These are phyloP conservation scores for Cryptomyrus ogoouensis DNA, from an alignment of 2,113 vertebrate genomes.

Conservation along the genomic window DNA sequence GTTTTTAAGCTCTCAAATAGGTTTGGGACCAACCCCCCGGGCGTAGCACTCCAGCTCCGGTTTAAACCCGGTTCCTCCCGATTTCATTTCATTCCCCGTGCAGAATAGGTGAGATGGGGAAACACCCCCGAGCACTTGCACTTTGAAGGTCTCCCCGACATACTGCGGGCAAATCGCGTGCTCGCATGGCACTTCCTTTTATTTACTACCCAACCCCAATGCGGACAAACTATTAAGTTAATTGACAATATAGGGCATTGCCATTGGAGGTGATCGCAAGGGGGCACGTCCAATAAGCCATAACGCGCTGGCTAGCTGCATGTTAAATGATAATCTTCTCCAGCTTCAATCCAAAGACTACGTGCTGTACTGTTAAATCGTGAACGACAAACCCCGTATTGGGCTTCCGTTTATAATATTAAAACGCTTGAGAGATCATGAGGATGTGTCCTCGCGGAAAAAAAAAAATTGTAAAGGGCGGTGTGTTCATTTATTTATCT, in stretches of 20 bases:
- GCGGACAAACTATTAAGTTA: not conserved
- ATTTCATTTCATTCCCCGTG: not conserved
- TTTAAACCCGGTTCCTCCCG: not conserved
- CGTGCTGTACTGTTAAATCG: not conserved
- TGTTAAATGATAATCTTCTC: not conserved
- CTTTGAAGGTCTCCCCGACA: constrained; percentile 4
- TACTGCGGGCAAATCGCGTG: not conserved
- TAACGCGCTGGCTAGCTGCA: not conserved
- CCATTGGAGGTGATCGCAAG: not conserved
- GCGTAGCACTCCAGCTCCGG: not conserved
- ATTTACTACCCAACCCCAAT: not conserved
- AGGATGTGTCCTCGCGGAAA: not conserved
- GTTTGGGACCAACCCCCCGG: not conserved
- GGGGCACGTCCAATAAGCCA: not conserved
- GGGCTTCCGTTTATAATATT: not conserved
- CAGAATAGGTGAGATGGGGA: not conserved
- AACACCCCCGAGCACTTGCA: not conserved
- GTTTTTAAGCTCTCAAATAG: not conserved
- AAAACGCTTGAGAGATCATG: not conserved
- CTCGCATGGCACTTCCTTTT: not conserved
- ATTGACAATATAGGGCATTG: not conserved
- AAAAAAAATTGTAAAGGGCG: not conserved
- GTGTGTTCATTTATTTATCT: not conserved
- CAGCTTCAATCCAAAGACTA: not conserved
- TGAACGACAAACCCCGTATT: not conserved